Evolutionary conservation across 2,797 vertebrate genomes (phyloP).

Genomic region (Nasua narica): DNA sequence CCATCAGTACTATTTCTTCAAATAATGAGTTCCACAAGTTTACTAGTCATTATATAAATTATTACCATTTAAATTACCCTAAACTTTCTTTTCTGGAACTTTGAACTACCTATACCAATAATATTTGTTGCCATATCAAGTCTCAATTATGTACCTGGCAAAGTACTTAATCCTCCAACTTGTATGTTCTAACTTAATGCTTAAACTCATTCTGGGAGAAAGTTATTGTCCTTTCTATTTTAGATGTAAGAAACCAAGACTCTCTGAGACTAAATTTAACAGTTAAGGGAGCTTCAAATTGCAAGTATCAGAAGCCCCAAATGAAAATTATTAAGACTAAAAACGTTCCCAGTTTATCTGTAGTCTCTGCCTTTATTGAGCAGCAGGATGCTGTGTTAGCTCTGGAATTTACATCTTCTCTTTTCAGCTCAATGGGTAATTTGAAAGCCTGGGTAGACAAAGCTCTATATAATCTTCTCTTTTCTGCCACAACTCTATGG

Average conservation of each 20-base stretch:
- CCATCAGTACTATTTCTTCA: background rate
- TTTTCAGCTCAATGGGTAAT: conserved; percentile 29
- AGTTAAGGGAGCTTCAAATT: background rate
- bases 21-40: background rate
- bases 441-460: conserved; percentile 41
- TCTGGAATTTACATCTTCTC: conserved; percentile 6
- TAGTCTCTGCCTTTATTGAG: background rate
- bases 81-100: background rate
- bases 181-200: background rate
- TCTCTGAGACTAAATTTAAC: background rate
- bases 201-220: background rate
- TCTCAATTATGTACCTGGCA: background rate
- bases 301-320: background rate
- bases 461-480: conserved; percentile 39
- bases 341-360: background rate
- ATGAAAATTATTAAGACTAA: background rate
- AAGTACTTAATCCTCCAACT: background rate
- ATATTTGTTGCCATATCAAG: background rate
- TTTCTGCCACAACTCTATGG: background rate
- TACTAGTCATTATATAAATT: background rate
- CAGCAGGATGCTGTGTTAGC: background rate
- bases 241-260: background rate
- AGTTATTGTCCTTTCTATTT: background rate
- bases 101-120: background rate
- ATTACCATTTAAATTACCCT: background rate